A percentile compares a stretch with the other conserved stretches of the same genome.
Conservation (phyloP, 1,140 invertebrate species). For the Lepidurus packardi region DNA sequence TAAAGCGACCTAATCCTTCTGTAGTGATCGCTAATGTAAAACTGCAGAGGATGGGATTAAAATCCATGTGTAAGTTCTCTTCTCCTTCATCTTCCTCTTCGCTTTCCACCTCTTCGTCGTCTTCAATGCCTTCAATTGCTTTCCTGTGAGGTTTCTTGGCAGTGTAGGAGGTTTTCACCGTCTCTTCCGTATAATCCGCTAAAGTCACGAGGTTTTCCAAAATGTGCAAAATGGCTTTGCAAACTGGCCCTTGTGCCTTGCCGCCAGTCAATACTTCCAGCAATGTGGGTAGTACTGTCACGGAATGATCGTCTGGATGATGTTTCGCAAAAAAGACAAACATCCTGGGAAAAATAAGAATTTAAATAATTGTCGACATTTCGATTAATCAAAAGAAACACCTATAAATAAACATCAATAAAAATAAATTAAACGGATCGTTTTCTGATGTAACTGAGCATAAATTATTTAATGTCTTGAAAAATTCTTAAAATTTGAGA, state of each 20-base stretch:
- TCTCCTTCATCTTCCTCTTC: constrained; percentile 39
- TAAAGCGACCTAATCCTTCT: constrained; percentile 14
- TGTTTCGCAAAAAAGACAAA: constrained; percentile 63
- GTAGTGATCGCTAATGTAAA: not conserved
- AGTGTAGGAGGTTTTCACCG: not conserved
- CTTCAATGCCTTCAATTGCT: not conserved
- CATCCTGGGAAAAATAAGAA: constrained; percentile 54
- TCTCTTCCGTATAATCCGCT: constrained; percentile 43
- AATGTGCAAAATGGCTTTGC: constrained; percentile 66
- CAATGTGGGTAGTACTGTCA: constrained; percentile 58
- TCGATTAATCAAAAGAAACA: too few species aligned
- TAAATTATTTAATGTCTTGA: too few species aligned
- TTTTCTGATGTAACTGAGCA: too few species aligned
- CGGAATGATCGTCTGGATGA: constrained; percentile 44
- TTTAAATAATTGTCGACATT: too few species aligned
- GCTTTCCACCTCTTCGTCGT: not conserved
- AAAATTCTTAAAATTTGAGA: too few species aligned
- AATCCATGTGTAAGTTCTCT: constrained; percentile 28
- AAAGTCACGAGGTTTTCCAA: constrained; percentile 70
- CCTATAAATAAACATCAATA: too few species aligned
- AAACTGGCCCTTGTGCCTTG: constrained; percentile 60
- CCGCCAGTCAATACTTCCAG: constrained; percentile 61
- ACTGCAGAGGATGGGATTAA: constrained; percentile 5
- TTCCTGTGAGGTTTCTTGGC: not conserved
- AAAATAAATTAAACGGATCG: too few species aligned